Evolutionary conservation across 2,797 vertebrate species (phyloP).

Genomic region (Danio kyathit): DNA sequence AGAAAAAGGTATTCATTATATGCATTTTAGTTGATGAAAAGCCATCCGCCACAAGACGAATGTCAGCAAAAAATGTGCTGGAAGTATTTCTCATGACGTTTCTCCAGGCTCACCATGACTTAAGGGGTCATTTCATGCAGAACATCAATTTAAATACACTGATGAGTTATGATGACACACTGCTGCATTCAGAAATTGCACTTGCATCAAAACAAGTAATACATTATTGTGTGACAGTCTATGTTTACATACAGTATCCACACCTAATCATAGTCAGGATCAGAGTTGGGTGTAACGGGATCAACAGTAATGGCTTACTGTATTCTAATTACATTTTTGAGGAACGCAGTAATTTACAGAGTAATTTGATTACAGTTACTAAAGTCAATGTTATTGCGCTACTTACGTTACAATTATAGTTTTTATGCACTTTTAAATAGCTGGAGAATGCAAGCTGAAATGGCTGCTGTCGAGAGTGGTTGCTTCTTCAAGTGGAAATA

Average conservation of each 20-base stretch:
- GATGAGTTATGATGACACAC: neutral
- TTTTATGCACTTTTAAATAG: too few species aligned
- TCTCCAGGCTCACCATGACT: neutral
- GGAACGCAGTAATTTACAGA: too few species aligned
- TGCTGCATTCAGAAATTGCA: neutral
- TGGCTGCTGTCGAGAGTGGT: too few species aligned
- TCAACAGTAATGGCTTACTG: too few species aligned
- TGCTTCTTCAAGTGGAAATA: too few species aligned
- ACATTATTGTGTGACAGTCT: neutral
- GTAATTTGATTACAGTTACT: too few species aligned
- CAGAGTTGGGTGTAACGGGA: too few species aligned
- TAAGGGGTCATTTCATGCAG: neutral
- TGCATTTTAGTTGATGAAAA: neutral
- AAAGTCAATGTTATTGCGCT: too few species aligned
- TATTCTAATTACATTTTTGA: too few species aligned
- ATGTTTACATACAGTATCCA: neutral
- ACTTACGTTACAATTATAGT: too few species aligned
- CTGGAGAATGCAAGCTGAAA: too few species aligned
- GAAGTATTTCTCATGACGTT: neutral
- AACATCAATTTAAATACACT: neutral
- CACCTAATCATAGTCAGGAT: neutral
- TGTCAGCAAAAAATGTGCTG: neutral
- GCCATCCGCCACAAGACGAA: neutral
- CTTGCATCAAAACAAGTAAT: neutral
- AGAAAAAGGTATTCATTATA: neutral